These are phyloP conservation scores for Rhombomys opimus DNA, from an alignment of 2,113 vertebrate species.

Conservation along the genomic window DNA sequence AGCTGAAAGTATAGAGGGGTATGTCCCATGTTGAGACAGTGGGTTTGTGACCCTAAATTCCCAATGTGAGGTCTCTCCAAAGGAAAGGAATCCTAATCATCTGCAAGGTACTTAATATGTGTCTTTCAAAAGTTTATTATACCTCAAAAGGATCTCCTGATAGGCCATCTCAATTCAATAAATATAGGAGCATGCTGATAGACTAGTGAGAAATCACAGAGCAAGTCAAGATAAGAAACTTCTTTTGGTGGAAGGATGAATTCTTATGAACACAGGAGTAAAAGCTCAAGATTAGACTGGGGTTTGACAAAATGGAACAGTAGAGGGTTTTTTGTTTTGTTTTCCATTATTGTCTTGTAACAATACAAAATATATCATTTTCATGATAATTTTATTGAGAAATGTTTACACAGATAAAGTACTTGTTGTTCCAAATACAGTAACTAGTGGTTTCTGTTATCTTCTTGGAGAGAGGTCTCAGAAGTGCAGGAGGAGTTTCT, in stretches of 20 bases:
- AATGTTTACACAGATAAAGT: conserved; percentile 6
- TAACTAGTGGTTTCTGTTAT: not conserved
- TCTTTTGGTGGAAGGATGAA: not conserved
- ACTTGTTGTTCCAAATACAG: no score
- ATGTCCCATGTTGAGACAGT: not conserved
- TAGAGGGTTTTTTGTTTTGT: not conserved
- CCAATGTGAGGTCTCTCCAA: not conserved
- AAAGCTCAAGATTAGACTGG: not conserved
- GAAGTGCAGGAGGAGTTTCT: not conserved
- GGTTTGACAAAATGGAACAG: not conserved
- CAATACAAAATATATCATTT: not conserved
- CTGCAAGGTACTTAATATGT: not conserved
- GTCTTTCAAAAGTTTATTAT: not conserved
- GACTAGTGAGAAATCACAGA: not conserved
- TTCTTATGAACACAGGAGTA: not conserved
- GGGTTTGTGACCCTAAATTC: not conserved
- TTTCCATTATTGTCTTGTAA: not conserved
- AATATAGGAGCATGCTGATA: not conserved
- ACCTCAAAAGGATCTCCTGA: not conserved
- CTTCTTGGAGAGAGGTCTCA: not conserved
- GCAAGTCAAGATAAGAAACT: not conserved
- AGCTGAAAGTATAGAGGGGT: not conserved
- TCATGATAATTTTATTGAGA: conserved; percentile 1
- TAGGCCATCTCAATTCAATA: not conserved
- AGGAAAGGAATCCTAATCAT: not conserved